Percentiles rank a stretch among this genome's conserved stretches.
Evolutionary conservation across 1,140 invertebrate genomes (phyloP).

Genomic region (Caenorhabditis brenneri): DNA sequence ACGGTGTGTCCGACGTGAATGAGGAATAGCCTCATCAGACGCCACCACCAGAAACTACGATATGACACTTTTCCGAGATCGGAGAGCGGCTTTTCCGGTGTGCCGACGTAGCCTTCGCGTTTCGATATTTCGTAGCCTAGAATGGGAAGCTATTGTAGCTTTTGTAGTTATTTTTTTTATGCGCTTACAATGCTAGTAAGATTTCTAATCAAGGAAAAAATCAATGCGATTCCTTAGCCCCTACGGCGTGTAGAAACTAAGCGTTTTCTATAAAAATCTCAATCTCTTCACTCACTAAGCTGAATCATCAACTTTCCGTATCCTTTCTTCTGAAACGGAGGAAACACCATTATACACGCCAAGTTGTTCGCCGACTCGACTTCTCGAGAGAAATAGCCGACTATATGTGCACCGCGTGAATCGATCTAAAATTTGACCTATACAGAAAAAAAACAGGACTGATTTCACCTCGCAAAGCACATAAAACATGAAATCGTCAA

Average conservation of each 20-base stretch:
- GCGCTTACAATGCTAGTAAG: background rate
- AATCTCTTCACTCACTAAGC: slow-evolving; percentile 78
- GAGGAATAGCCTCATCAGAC: background rate
- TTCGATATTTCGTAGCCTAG: slow-evolving; percentile 89
- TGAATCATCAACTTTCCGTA: slow-evolving; percentile 98
- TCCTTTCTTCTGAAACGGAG: slow-evolving; percentile 96
- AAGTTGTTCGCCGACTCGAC: slow-evolving; percentile 99
- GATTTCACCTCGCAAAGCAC: slow-evolving; percentile 54
- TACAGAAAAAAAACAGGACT: background rate
- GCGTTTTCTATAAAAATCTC: no score
- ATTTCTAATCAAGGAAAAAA: background rate
- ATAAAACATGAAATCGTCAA: slow-evolving; percentile 70
- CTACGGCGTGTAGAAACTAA: background rate
- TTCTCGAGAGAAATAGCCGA: slow-evolving; percentile 99
- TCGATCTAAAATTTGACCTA: slow-evolving; percentile 28
- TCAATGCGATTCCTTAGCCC: background rate
- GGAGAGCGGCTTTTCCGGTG: slow-evolving; percentile 91
- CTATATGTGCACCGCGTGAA: slow-evolving; percentile 80
- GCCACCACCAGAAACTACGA: slow-evolving; percentile 56
- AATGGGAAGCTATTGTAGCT: background rate
- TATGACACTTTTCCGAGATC: slow-evolving; percentile 80
- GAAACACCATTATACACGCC: slow-evolving; percentile 96
- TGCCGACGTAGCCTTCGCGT: slow-evolving; percentile 93
- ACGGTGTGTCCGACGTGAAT: slow-evolving; percentile 6
- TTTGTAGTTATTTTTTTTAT: background rate